Base-by-base conservation (phyloP, 2,113 vertebrate genomes). In the Beaufortia kweichowensis region DNA sequence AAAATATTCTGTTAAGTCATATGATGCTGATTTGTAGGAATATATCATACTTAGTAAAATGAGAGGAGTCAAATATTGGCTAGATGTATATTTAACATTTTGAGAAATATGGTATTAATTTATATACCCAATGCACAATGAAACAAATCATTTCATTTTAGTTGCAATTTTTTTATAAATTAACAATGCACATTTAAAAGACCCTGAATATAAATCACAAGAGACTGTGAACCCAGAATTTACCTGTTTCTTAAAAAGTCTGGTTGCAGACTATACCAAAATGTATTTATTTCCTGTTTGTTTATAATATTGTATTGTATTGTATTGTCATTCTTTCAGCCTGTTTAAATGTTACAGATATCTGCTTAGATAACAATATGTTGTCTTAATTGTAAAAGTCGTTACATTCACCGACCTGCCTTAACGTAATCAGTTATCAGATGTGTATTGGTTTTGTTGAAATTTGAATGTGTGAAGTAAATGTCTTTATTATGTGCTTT, bases 401-500 rank as follows among this genome's bases (percentile, higher is more conserved):
- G 33, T 63, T 80, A 65, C 41, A 72, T 77, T 77, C 68, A 77
- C 60, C 61, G 41, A 72, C 67, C 29, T 81, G 75, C 79, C 75
- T 74, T 81, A 74, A 75, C 31, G 26, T 56, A 55, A 53, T 46
- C 11, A 17, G 56, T 59, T 39, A 24, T 33, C 33, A 74, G 9
- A 6, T 57, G 43, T 57, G 53, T 46, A 24, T 50, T 48, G 14
- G 48, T 64, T 39, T 64, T 64, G 50, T 64, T 53, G 24, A 43
- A 46, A 17, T 23, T 62, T 10, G 24, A 33, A 53, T 55, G 55
- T 61, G 29, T 46, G 23, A 35, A 75, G 41, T 61, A 61, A 59
- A 68, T 50, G 39, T 35, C 35, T 26, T 24, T 64, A 39, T 59
- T 48, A 43, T 70, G 50, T 76, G 29, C 33, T 50, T 75, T 33